Percentiles rank a stretch among this genome's conserved stretches.
These are phyloP conservation scores for Acrobeloides nanus DNA, from an alignment of 2,888 invertebrate species.

Conservation along the genomic window DNA sequence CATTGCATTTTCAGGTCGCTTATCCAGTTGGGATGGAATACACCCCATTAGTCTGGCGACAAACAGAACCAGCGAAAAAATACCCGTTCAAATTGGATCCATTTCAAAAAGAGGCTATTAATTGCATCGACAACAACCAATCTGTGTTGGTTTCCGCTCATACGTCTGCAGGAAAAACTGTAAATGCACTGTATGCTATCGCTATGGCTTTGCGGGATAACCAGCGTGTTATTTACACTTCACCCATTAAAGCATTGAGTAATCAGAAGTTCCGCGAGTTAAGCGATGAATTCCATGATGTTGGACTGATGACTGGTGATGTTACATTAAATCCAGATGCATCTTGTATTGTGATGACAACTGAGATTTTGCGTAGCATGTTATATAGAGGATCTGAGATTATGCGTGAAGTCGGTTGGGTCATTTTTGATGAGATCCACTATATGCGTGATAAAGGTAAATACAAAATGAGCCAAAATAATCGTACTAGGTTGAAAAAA, in stretches of 20 bases:
- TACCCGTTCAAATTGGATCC: slow-evolving; percentile 92
- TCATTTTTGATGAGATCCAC: slow-evolving; percentile 98
- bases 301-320: slow-evolving; percentile 95
- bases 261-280: slow-evolving; percentile 99
- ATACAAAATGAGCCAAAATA: not conserved
- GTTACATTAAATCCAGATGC: slow-evolving; percentile 97
- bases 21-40: slow-evolving; percentile 80
- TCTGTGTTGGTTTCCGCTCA: slow-evolving; percentile 97
- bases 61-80: slow-evolving; percentile 75
- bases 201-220: slow-evolving; percentile 85
- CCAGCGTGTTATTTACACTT: slow-evolving; percentile 97
- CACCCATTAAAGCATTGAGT: slow-evolving; percentile 95
- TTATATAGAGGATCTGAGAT: slow-evolving; percentile 94
- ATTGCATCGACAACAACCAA: slow-evolving; percentile 90
- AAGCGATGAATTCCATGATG: slow-evolving; percentile 73
- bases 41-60: slow-evolving; percentile 60
- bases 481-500: no score
- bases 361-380: slow-evolving; percentile 99
- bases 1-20: slow-evolving; percentile 61
- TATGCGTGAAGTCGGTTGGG: slow-evolving; percentile 99
- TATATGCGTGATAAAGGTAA: slow-evolving; percentile 90
- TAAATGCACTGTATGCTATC: slow-evolving; percentile 91
- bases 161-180: slow-evolving; percentile 98
- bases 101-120: slow-evolving; percentile 70
- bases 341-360: slow-evolving; percentile 97